A percentile compares a stretch with the other conserved stretches of the same genome.
Conservation (phyloP, 2,888 invertebrate species). For the Cheilosia variabilis region DNA sequence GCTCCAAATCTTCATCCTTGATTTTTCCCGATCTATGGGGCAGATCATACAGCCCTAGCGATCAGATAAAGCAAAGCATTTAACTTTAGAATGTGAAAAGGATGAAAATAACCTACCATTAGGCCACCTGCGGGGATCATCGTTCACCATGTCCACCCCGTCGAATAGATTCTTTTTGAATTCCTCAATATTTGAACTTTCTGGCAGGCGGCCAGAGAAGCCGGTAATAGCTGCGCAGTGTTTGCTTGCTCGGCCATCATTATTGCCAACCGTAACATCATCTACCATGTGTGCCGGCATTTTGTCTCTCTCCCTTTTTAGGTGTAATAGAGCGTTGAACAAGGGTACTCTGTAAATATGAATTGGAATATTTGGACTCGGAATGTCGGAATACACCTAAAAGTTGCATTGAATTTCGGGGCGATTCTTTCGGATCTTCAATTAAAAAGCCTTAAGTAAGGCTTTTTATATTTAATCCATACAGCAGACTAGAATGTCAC, state of each 20-base stretch:
- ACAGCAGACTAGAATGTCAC: too few species aligned
- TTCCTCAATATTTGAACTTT: conserved; percentile 95
- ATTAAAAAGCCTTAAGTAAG: too few species aligned
- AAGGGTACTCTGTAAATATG: too few species aligned
- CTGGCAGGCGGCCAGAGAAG: conserved; percentile 94
- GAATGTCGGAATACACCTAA: too few species aligned
- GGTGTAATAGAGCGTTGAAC: background rate
- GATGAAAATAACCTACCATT: conserved; percentile 84
- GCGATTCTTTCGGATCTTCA: too few species aligned
- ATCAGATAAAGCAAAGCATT: conserved; percentile 21
- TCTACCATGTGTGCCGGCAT: conserved; percentile 89
- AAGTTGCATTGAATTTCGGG: too few species aligned
- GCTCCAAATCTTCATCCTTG: conserved; percentile 87
- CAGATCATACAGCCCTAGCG: conserved; percentile 90
- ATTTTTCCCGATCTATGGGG: conserved; percentile 92
- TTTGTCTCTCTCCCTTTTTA: background rate
- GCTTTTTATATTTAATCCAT: too few species aligned
- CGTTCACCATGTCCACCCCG: conserved; percentile 96
- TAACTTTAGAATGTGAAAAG: background rate
- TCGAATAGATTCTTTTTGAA: conserved; percentile 95
- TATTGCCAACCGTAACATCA: conserved; percentile 82
- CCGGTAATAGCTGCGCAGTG: conserved; percentile 93
- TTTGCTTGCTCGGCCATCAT: conserved; percentile 78
- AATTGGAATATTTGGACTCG: too few species aligned
- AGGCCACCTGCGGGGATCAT: conserved; percentile 95